These are phyloP conservation scores for Poliocrania exsul DNA, from an alignment of 2,797 vertebrate genomes.

Conservation along the genomic window DNA sequence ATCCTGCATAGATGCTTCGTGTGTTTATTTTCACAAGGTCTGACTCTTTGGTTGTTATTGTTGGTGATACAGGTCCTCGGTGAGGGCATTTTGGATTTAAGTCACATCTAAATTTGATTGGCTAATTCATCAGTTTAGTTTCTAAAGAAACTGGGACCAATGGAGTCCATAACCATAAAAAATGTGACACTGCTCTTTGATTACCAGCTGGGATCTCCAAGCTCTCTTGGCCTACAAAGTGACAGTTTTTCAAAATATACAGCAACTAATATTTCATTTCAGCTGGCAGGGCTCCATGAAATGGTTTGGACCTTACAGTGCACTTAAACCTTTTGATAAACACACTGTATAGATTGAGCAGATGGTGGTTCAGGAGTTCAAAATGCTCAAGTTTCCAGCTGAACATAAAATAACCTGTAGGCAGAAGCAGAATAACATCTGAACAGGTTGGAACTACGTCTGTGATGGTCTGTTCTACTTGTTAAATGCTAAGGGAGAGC, in stretches of 20 bases:
- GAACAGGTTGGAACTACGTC: constrained; percentile 45
- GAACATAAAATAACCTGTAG: constrained; percentile 55
- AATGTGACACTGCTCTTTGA: constrained; percentile 35
- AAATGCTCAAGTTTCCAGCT: constrained; percentile 49
- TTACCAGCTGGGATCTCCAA: constrained; percentile 32
- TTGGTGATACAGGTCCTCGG: not conserved
- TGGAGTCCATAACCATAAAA: constrained; percentile 40
- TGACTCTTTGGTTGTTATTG: not conserved
- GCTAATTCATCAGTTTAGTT: constrained; percentile 27
- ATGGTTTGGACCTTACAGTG: constrained; percentile 49
- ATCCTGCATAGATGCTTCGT: not conserved
- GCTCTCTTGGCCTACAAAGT: constrained; percentile 32
- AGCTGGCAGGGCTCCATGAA: constrained; percentile 51
- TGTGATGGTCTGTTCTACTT: constrained; percentile 14
- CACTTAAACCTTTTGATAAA: constrained; percentile 50
- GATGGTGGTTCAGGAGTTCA: constrained; percentile 64
- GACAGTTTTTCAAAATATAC: constrained; percentile 56
- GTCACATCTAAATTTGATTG: constrained; percentile 49
- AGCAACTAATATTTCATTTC: constrained; percentile 63
- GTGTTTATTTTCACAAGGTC: not conserved
- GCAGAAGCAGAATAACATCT: constrained; percentile 57
- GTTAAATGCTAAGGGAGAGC: not conserved
- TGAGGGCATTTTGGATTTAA: not conserved
- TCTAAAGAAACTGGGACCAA: constrained; percentile 17
- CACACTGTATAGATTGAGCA: constrained; percentile 54